Conservation (phyloP, 1,140 invertebrate genomes). For the Pseudoatta argentina region DNA sequence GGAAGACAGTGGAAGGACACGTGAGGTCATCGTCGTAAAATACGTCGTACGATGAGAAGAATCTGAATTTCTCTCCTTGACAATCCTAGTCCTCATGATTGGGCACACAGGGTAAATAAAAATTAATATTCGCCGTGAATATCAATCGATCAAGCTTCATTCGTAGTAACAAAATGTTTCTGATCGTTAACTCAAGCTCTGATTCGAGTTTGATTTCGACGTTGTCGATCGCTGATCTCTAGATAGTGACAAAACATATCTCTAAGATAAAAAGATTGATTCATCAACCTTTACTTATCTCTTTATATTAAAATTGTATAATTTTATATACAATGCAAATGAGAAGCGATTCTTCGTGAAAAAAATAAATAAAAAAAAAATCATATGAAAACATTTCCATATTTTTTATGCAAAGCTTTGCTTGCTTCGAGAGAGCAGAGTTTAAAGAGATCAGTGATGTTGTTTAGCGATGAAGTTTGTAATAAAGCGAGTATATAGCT, state of each 20-base stretch:
- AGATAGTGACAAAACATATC: slow-evolving; percentile 5
- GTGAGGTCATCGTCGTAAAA: slow-evolving; percentile 67
- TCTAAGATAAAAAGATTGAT: not conserved
- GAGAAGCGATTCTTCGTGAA: not conserved
- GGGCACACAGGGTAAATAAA: not conserved
- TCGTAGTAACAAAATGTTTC: slow-evolving; percentile 35
- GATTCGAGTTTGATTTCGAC: slow-evolving; percentile 37
- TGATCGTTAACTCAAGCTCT: not conserved
- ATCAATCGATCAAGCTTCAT: slow-evolving; percentile 33
- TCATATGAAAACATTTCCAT: not conserved
- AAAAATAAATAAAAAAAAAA: not conserved
- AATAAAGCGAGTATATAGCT: not conserved
- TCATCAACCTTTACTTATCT: slow-evolving; percentile 12
- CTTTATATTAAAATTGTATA: not conserved
- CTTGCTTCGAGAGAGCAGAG: not conserved
- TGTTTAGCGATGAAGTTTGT: not conserved
- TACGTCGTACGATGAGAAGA: slow-evolving; percentile 18
- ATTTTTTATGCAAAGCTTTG: not conserved
- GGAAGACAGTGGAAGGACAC: slow-evolving; percentile 63
- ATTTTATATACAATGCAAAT: not conserved
- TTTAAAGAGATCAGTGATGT: not conserved
- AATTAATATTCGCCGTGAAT: not conserved
- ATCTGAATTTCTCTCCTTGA: slow-evolving; percentile 36
- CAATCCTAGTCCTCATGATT: not conserved
- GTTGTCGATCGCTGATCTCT: slow-evolving; percentile 45